Conservation (phyloP, 1,140 invertebrate genomes). For the Musca vetustissima region DNA sequence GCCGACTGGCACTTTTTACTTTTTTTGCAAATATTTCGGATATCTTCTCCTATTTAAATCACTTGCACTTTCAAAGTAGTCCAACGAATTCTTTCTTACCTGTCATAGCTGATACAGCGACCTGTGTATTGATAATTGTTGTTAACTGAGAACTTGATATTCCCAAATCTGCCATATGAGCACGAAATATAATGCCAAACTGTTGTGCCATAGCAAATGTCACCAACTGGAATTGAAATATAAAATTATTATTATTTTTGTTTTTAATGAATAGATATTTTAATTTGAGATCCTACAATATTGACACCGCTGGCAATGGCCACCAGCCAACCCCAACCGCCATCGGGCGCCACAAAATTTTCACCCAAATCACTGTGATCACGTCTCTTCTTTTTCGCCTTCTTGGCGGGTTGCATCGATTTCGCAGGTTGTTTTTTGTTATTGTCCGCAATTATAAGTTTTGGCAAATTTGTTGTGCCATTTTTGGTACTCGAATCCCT, state of each 20-base stretch:
- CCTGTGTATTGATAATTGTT: conserved; percentile 68
- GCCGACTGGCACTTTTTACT: too few relatives aligned
- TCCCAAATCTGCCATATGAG: conserved; percentile 60
- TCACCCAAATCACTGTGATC: conserved; percentile 54
- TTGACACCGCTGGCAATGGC: conserved; percentile 48
- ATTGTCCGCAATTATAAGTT: conserved; percentile 21
- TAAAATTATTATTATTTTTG: neutral
- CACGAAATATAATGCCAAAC: conserved; percentile 67
- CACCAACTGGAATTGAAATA: conserved; percentile 61
- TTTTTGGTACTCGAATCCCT: neutral
- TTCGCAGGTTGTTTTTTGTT: neutral
- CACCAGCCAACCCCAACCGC: conserved; percentile 55
- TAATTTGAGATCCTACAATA: conserved; percentile 39
- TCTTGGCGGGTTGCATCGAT: conserved; percentile 1
- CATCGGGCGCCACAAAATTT: conserved; percentile 51
- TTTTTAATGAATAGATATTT: too few relatives aligned
- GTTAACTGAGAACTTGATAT: conserved; percentile 64
- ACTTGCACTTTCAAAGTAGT: too few relatives aligned
- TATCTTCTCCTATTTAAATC: too few relatives aligned
- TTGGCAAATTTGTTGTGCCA: conserved; percentile 9
- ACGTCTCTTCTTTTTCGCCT: conserved; percentile 41
- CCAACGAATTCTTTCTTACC: conserved; percentile 32
- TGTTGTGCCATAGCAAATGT: conserved; percentile 65
- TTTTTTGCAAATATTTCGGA: too few relatives aligned
- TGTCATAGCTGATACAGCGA: conserved; percentile 61